Evolutionary conservation across 2,888 invertebrate genomes (phyloP).

Genomic region (Amphiduros pacificus): DNA sequence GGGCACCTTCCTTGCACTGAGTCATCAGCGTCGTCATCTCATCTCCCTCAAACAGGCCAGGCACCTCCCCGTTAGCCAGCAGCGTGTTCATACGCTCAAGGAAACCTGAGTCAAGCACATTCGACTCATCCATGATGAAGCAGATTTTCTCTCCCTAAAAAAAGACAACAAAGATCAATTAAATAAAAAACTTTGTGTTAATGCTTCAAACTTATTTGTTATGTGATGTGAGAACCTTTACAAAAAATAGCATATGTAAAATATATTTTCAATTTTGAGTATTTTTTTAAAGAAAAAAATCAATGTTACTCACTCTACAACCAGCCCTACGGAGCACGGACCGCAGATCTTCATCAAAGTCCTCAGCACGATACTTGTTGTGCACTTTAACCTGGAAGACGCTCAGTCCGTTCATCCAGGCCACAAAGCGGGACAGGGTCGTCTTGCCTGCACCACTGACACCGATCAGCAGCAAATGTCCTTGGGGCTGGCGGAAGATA

Average conservation of each 20-base stretch:
- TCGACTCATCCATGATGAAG: conserved; percentile 98
- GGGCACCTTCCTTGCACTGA: conserved; percentile 98
- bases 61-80: conserved; percentile 94
- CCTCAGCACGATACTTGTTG: conserved; percentile 97
- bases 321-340: conserved; percentile 64
- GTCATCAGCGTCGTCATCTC: conserved; percentile 99
- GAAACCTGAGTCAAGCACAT: conserved; percentile 97
- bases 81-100: conserved; percentile 99
- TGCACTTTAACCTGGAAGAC: conserved; percentile 99
- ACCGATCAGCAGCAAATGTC: conserved; percentile 94
- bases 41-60: conserved; percentile 72
- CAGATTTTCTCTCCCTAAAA: conserved; percentile 98
- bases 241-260: too few relatives aligned
- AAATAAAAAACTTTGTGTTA: too few relatives aligned
- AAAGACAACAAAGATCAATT: not conserved
- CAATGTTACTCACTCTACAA: conserved; percentile 57
- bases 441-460: conserved; percentile 99
- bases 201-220: too few relatives aligned
- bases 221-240: too few relatives aligned
- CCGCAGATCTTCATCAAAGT: conserved; percentile 98
- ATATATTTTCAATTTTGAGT: too few relatives aligned
- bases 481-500: conserved; percentile 98
- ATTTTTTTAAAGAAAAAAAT: not conserved
- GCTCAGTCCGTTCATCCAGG: conserved; percentile 99
- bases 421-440: conserved; percentile 96